Evolutionary conservation across 2,797 vertebrate species (phyloP).

Genomic region (Thalassophryne amazonica): DNA sequence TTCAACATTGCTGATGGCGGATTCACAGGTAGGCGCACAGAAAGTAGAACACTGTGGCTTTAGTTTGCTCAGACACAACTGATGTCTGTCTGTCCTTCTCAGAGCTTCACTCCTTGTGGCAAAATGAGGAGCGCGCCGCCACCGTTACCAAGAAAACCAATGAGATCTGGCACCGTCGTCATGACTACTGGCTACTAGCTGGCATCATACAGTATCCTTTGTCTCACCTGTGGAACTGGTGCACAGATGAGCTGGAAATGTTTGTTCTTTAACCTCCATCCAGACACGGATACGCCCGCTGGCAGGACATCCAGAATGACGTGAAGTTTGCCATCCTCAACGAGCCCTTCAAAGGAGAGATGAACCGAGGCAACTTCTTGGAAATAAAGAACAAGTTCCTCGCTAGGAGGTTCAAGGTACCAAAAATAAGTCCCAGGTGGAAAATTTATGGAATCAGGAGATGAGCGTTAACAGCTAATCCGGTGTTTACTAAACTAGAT

Average conservation of each 20-base stretch:
- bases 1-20: constrained; percentile 99
- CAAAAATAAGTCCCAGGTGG: too few species aligned
- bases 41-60: background rate
- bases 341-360: constrained; percentile 97
- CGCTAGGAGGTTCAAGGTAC: constrained; percentile 94
- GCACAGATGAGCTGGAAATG: too few species aligned
- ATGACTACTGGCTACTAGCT: constrained; percentile 97
- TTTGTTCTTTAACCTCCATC: constrained; percentile 34
- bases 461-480: too few species aligned
- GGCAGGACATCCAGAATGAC: constrained; percentile 99
- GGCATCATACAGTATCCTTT: constrained; percentile 99
- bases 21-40: constrained; percentile 86
- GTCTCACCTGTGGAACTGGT: background rate
- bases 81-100: background rate
- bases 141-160: constrained; percentile 98
- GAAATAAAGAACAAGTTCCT: constrained; percentile 99
- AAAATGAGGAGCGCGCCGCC: constrained; percentile 96
- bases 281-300: constrained; percentile 97
- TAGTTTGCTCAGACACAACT: fast-evolving
- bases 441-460: too few species aligned
- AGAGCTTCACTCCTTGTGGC: constrained; percentile 97
- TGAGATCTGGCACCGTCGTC: constrained; percentile 97
- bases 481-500: too few species aligned
- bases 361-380: constrained; percentile 97
- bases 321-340: constrained; percentile 97